Percentiles rank a stretch among this genome's conserved stretches.
phyloP scores from a whole-genome alignment of 1,140 invertebrate genomes.

The Gryllus bimaculatus region DNA sequence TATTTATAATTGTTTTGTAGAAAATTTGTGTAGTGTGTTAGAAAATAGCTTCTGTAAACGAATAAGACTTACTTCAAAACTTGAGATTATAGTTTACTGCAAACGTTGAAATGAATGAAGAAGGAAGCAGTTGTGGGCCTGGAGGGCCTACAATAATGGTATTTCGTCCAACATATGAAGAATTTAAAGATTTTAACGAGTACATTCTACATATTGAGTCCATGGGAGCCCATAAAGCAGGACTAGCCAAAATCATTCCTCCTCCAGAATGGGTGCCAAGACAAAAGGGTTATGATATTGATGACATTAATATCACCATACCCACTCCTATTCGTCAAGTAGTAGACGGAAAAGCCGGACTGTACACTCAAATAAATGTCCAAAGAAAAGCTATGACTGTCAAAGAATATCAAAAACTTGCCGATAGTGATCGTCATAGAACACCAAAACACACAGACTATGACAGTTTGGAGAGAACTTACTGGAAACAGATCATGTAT shows the following conservation, averaged over 20 bases:
- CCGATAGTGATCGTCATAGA: conserved; percentile 56
- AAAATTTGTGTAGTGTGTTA: background rate
- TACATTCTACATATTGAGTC: conserved; percentile 89
- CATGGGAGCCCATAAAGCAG: conserved; percentile 85
- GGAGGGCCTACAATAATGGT: conserved; percentile 63
- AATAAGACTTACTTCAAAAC: too few species aligned
- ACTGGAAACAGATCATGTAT: conserved; percentile 94
- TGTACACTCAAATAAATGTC: conserved; percentile 93
- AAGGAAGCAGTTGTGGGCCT: background rate
- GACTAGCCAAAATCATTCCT: conserved; percentile 88
- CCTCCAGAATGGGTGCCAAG: conserved; percentile 87
- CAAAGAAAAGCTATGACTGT: conserved; percentile 87
- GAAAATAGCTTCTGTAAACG: too few species aligned
- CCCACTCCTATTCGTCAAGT: conserved; percentile 86
- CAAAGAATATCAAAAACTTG: conserved; percentile 78
- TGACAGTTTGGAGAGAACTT: conserved; percentile 91
- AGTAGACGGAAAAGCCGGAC: conserved; percentile 80
- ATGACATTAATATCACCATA: conserved; percentile 70
- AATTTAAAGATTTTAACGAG: conserved; percentile 87
- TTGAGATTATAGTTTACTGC: background rate
- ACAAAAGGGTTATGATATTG: conserved; percentile 71
- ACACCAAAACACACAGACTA: conserved; percentile 83
- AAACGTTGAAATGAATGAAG: background rate
- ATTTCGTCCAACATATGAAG: conserved; percentile 88
- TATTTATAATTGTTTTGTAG: too few species aligned